Evolutionary conservation across 2,113 vertebrate genomes (phyloP).

Genomic region (Gadus chalcogrammus): DNA sequence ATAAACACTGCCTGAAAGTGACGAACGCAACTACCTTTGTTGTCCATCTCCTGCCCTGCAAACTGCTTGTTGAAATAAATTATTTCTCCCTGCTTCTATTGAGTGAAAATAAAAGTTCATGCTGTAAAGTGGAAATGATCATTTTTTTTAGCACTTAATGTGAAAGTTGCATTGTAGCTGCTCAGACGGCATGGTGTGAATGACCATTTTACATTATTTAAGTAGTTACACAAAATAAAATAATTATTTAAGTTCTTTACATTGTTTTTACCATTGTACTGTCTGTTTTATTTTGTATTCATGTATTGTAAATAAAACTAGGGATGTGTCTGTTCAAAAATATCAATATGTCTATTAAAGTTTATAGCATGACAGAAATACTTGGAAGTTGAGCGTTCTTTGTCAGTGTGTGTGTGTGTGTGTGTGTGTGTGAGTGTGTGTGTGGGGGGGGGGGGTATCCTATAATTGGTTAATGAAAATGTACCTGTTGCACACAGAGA

Average conservation of each 20-base stretch:
- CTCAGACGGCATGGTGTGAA: slow-evolving; percentile 78
- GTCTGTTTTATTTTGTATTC: slow-evolving; percentile 76
- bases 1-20: no score
- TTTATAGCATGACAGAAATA: slow-evolving; percentile 77
- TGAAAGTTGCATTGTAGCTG: slow-evolving; percentile 81
- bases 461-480: neutral
- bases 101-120: slow-evolving; percentile 67
- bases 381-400: slow-evolving; percentile 9
- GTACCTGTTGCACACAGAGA: neutral
- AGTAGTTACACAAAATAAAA: slow-evolving; percentile 78
- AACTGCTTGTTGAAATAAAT: slow-evolving; percentile 44
- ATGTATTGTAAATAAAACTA: slow-evolving; percentile 83
- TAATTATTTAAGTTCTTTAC: slow-evolving; percentile 81
- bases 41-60: slow-evolving; percentile 37
- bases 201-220: slow-evolving; percentile 81
- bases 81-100: slow-evolving; percentile 55
- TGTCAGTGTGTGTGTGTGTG: neutral
- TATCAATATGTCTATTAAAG: slow-evolving; percentile 82
- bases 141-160: slow-evolving; percentile 81
- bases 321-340: slow-evolving; percentile 76
- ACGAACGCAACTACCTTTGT: slow-evolving; percentile 10
- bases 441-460: neutral
- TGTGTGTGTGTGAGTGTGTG: neutral
- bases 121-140: slow-evolving; percentile 75
- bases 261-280: slow-evolving; percentile 78